phyloP scores from a whole-genome alignment of 37 sponge, comb jelly and placozoan species.

The Mnemiopsis leidyi region DNA sequence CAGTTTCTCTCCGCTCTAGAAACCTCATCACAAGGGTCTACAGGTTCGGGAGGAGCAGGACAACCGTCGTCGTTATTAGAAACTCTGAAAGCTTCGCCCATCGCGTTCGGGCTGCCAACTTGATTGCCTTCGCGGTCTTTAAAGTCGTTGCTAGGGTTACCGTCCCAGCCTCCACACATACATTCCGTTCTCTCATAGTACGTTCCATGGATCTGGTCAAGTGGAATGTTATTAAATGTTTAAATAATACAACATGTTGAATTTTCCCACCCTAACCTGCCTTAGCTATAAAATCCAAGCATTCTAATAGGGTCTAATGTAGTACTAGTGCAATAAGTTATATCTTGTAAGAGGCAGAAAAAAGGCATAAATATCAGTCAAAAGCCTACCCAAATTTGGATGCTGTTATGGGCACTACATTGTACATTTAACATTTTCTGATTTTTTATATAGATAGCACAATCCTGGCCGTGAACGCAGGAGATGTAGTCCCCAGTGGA shows the following conservation, averaged over 20 bases:
- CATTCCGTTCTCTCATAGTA: slow-evolving; percentile 48
- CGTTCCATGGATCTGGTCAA: slow-evolving; percentile 39
- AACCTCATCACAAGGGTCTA: slow-evolving; percentile 12
- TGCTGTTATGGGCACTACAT: background rate
- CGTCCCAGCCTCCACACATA: slow-evolving; percentile 52
- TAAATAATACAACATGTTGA: too few species aligned
- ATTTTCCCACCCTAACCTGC: too few species aligned
- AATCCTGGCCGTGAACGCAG: background rate
- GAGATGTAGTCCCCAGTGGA: background rate
- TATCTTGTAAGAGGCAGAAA: too few species aligned
- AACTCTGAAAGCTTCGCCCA: background rate
- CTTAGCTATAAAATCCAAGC: too few species aligned
- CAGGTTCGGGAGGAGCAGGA: background rate
- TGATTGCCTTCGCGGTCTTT: background rate
- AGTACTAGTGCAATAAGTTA: too few species aligned
- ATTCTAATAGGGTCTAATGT: too few species aligned
- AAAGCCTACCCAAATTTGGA: background rate
- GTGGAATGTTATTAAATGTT: too few species aligned
- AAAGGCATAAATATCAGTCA: too few species aligned
- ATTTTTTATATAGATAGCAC: slow-evolving; percentile 18
- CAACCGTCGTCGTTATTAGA: background rate
- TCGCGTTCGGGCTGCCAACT: background rate
- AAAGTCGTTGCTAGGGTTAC: slow-evolving; percentile 25
- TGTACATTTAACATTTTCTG: background rate
- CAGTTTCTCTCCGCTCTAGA: slow-evolving; percentile 47